Conservation (phyloP, 2,113 vertebrate genomes). For the Entomyzon cyanotis region DNA sequence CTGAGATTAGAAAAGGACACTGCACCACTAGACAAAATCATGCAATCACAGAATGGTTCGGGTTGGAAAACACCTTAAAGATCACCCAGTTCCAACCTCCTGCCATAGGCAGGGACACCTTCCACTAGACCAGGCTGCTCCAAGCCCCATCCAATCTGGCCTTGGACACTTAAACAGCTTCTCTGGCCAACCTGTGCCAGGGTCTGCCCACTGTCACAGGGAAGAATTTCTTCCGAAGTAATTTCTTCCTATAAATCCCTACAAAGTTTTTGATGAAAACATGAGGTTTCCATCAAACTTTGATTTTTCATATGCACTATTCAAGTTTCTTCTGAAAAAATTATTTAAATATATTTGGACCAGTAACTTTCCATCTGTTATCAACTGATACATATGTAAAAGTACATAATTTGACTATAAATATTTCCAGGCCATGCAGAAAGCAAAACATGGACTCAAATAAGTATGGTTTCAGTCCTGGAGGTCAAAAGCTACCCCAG, state of each 20-base stretch:
- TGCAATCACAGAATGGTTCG: background rate
- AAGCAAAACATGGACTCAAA: background rate
- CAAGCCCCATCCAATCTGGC: background rate
- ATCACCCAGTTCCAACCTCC: background rate
- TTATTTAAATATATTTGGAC: background rate
- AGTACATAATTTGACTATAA: background rate
- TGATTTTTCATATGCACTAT: background rate
- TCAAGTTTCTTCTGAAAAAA: background rate
- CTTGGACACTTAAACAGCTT: background rate
- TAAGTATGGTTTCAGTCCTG: background rate
- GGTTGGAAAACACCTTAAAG: background rate
- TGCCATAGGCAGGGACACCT: rapidly evolving
- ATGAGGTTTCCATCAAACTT: background rate
- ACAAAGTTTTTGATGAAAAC: background rate
- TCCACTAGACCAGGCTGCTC: rapidly evolving
- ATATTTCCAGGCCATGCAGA: background rate
- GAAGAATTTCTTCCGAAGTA: background rate
- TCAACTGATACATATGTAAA: background rate
- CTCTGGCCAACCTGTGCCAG: background rate
- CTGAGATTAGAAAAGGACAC: background rate
- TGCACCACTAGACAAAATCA: background rate
- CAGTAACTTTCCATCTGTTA: background rate
- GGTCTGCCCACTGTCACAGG: rapidly evolving
- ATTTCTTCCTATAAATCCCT: background rate
- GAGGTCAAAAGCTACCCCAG: background rate